phyloP scores from a whole-genome alignment of 1,140 invertebrate species.

The Zelostemma sp. region DNA sequence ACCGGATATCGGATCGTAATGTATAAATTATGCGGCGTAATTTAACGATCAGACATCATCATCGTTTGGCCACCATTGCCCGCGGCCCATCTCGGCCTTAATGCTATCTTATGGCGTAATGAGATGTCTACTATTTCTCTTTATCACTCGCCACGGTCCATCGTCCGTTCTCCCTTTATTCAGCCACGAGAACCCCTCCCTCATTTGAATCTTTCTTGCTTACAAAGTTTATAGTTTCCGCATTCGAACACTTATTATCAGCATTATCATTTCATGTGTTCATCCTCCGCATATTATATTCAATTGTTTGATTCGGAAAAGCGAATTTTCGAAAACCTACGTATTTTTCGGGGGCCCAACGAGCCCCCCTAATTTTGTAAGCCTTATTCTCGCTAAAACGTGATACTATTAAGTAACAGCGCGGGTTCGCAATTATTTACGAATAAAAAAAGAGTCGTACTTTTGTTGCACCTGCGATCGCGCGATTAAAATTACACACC shows the following conservation, averaged over 20 bases:
- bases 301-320: too few species aligned
- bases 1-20: constrained; percentile 48
- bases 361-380: too few species aligned
- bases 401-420: too few species aligned
- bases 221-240: constrained; percentile 16
- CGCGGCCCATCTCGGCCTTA: constrained; percentile 32
- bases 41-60: constrained; percentile 47
- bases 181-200: constrained; percentile 4
- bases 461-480: constrained; percentile 26
- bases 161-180: constrained; percentile 32
- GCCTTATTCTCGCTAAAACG: too few species aligned
- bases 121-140: constrained; percentile 46
- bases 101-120: constrained; percentile 46
- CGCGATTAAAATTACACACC: constrained; percentile 38
- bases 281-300: not conserved
- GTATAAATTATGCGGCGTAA: constrained; percentile 47
- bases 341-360: too few species aligned
- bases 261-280: constrained; percentile 1
- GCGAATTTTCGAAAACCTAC: too few species aligned
- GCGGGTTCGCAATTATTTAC: too few species aligned
- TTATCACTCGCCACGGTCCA: constrained; percentile 15
- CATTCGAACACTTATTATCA: not conserved
- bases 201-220: constrained; percentile 11
- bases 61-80: constrained; percentile 36
- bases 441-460: too few species aligned